Evolutionary conservation across 2,888 invertebrate species (phyloP).

Genomic region (Dasysyrphus albostriatus): DNA sequence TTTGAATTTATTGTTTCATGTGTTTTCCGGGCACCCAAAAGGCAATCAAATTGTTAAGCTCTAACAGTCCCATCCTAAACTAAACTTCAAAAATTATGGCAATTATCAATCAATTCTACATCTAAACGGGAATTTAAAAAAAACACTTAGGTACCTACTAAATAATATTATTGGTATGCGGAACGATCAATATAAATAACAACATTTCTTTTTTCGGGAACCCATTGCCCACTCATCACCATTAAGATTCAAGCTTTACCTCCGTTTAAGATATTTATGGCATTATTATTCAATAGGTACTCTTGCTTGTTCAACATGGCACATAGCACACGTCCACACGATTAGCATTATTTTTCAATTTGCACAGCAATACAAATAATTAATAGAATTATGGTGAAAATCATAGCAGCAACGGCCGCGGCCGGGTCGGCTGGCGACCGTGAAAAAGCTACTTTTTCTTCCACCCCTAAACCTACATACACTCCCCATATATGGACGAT

Average conservation of each 20-base stretch:
- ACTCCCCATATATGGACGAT: not conserved
- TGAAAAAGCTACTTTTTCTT: conserved; percentile 44
- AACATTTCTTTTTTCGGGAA: not conserved
- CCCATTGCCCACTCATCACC: not conserved
- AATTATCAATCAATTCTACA: not conserved
- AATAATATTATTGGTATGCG: not conserved
- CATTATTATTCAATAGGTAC: conserved; percentile 50
- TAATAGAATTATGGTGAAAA: conserved; percentile 64
- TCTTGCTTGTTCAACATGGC: conserved; percentile 47
- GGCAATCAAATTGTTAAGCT: too few species aligned
- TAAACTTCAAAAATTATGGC: too few species aligned
- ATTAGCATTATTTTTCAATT: conserved; percentile 71
- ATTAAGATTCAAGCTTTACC: not conserved
- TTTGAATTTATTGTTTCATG: too few species aligned
- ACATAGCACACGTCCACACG: conserved; percentile 47
- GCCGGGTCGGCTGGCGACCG: conserved; percentile 26
- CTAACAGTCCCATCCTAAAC: too few species aligned
- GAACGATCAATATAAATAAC: not conserved
- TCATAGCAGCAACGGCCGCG: conserved; percentile 20
- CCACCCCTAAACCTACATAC: not conserved
- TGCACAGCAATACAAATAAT: conserved; percentile 66
- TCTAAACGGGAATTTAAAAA: too few species aligned
- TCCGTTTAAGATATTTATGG: not conserved
- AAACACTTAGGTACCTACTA: too few species aligned
- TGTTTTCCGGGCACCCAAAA: too few species aligned